phyloP scores from a whole-genome alignment of 2,113 vertebrate genomes.

The Pelodiscus sinensis region DNA sequence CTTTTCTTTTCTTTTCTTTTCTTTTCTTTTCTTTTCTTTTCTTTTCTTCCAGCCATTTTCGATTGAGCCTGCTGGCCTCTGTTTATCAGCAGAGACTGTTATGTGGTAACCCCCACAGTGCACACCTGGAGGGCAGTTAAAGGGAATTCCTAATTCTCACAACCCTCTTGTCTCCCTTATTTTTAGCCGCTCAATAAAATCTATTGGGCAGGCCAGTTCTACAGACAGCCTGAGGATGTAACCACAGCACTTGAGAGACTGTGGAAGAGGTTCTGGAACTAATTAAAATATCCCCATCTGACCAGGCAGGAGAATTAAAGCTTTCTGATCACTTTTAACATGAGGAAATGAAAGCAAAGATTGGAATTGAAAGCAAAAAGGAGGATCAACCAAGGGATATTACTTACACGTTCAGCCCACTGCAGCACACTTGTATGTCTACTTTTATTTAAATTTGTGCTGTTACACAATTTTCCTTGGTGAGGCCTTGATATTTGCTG shows the following conservation, averaged over 20 bases:
- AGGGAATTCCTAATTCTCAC: neutral
- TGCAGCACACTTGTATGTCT: neutral
- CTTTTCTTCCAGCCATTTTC: neutral
- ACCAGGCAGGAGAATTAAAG: neutral
- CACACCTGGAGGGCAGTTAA: neutral
- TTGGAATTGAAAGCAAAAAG: neutral
- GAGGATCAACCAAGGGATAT: neutral
- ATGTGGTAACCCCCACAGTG: neutral
- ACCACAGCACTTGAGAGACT: neutral
- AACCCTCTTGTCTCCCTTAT: neutral
- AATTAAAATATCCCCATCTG: neutral
- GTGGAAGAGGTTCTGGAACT: neutral
- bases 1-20: neutral
- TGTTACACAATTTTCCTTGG: neutral
- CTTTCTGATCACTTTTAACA: neutral
- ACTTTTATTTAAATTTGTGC: neutral
- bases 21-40: neutral
- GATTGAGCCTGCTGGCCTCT: neutral
- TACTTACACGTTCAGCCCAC: neutral
- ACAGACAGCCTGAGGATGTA: neutral
- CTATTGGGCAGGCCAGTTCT: neutral
- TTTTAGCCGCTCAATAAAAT: neutral
- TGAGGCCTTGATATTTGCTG: neutral
- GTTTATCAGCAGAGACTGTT: neutral
- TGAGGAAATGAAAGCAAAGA: neutral